phyloP scores from a whole-genome alignment of 2,888 invertebrate genomes.

The Linyphia triangularis region DNA sequence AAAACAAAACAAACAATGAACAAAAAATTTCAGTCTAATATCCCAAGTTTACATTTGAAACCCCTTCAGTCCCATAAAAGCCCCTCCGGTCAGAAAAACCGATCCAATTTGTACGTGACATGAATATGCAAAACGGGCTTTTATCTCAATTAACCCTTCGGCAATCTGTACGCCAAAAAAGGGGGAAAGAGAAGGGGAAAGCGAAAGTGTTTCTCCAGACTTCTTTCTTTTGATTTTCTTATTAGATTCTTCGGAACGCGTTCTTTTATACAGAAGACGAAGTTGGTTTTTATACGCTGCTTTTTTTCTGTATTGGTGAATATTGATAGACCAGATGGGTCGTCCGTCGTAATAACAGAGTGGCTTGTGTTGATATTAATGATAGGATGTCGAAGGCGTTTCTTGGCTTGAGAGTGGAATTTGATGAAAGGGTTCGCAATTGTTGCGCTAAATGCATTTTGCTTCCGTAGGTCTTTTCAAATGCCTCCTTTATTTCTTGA shows the following conservation, averaged over 20 bases:
- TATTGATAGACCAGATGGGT: constrained; percentile 29
- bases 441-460: background rate
- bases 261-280: background rate
- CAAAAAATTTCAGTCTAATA: background rate
- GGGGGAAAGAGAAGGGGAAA: constrained; percentile 3
- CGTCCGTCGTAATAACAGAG: constrained; percentile 15
- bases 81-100: background rate
- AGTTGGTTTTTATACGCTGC: background rate
- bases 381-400: constrained; percentile 9
- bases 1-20: too few species aligned
- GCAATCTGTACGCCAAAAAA: background rate
- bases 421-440: background rate
- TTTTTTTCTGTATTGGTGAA: background rate
- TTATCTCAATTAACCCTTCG: background rate
- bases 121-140: background rate
- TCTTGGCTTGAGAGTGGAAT: background rate
- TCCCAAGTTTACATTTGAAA: background rate
- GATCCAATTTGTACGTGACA: constrained; percentile 21
- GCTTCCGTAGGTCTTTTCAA: background rate
- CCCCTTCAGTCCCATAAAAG: background rate
- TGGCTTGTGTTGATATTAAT: constrained; percentile 1
- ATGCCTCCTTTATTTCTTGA: too few species aligned
- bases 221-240: constrained; percentile 1
- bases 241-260: constrained; percentile 18
- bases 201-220: constrained; percentile 11